A percentile compares a stretch with the other conserved stretches of the same genome.
Evolutionary conservation across 2,888 invertebrate species (phyloP).

Genomic region (Panopea generosa): DNA sequence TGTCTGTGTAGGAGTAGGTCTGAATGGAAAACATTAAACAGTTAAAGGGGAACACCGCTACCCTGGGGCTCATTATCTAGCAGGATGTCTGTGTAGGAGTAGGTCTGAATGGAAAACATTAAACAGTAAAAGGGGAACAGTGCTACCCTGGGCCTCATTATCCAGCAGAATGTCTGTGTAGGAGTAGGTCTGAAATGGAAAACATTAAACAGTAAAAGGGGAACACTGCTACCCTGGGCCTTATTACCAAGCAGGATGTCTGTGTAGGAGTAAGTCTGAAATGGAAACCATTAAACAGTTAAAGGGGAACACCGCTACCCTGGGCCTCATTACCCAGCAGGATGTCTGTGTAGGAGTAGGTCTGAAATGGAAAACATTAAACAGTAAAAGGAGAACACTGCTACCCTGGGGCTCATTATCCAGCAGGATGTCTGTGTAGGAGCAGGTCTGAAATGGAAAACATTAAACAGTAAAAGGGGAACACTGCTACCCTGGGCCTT

Average conservation of each 20-base stretch:
- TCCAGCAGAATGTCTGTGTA: conserved; percentile 90
- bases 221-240: conserved; percentile 90
- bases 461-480: too few species aligned
- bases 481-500: conserved; percentile 91
- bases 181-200: conserved; percentile 79
- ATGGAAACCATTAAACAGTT: too few species aligned
- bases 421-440: conserved; percentile 89
- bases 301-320: conserved; percentile 92
- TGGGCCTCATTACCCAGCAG: conserved; percentile 91
- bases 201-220: too few species aligned
- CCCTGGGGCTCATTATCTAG: conserved; percentile 90
- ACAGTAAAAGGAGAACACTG: conserved; percentile 93
- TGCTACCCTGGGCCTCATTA: conserved; percentile 90
- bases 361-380: too few species aligned
- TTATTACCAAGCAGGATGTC: conserved; percentile 92
- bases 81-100: conserved; percentile 88
- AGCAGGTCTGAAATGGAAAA: conserved; percentile 80
- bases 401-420: conserved; percentile 91
- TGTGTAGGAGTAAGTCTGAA: conserved; percentile 84
- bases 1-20: conserved; percentile 87
- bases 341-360: conserved; percentile 87
- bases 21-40: too few species aligned
- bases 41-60: conserved; percentile 93
- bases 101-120: too few species aligned
- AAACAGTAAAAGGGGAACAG: conserved; percentile 90